phyloP scores from a whole-genome alignment of 2,113 vertebrate genomes.

The Pagrus major region DNA sequence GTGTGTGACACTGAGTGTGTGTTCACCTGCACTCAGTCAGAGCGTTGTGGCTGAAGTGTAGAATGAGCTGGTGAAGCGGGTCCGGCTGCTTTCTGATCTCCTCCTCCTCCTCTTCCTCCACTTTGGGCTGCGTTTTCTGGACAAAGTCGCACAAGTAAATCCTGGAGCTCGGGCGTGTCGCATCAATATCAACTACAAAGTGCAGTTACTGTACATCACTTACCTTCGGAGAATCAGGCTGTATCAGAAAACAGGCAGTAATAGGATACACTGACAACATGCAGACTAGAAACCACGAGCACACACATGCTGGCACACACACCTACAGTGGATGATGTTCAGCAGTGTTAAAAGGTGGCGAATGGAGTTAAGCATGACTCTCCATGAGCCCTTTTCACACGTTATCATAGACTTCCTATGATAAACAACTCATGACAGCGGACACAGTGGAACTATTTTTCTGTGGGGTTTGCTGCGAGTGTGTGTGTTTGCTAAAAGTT shows the following conservation, averaged over 20 bases:
- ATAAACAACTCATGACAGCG: neutral
- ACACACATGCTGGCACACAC: conserved; percentile 26
- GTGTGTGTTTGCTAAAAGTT: neutral
- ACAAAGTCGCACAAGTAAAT: conserved; percentile 70
- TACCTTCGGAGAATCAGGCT: conserved; percentile 19
- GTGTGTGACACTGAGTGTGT: conserved; percentile 40
- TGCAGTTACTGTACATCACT: neutral
- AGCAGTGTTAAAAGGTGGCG: conserved; percentile 33
- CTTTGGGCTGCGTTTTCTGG: conserved; percentile 90
- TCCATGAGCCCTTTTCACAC: conserved; percentile 39
- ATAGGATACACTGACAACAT: conserved; percentile 22
- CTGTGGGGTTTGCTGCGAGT: neutral
- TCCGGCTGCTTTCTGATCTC: conserved; percentile 91
- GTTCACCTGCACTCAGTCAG: conserved; percentile 94
- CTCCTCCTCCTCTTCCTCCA: conserved; percentile 93
- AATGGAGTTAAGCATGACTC: conserved; percentile 55
- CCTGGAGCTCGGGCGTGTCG: neutral
- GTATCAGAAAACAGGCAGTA: neutral
- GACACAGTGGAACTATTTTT: conserved; percentile 7
- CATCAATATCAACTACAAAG: neutral
- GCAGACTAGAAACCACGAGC: conserved; percentile 40
- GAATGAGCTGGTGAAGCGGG: conserved; percentile 98
- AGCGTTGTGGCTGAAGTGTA: conserved; percentile 96
- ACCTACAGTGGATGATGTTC: conserved; percentile 23
- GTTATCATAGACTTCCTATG: conserved; percentile 5